These are phyloP conservation scores for Muntiacus muntjak DNA, from an alignment of 2,113 vertebrate genomes.

Conservation along the genomic window DNA sequence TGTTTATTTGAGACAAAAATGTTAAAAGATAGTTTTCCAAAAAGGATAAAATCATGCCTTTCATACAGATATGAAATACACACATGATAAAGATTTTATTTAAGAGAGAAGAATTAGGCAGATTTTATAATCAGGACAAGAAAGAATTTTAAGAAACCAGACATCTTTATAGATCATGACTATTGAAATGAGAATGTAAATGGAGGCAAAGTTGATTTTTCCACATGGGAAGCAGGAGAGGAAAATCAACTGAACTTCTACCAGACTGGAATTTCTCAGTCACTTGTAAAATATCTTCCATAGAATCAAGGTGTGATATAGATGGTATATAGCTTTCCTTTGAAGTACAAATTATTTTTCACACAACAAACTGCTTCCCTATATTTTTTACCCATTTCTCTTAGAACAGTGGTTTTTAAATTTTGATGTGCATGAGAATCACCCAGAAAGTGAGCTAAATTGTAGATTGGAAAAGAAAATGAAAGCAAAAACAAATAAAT, in stretches of 20 bases:
- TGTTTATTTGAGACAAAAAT: conserved; percentile 12
- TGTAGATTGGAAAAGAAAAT: neutral
- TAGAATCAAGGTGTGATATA: neutral
- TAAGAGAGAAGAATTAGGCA: neutral
- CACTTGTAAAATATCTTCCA: neutral
- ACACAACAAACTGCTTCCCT: neutral
- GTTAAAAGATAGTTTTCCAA: neutral
- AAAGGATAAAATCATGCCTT: neutral
- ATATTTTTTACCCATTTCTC: neutral
- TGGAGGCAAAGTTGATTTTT: neutral
- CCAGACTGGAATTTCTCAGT: neutral
- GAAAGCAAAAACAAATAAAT: neutral
- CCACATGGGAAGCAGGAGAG: neutral
- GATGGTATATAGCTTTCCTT: neutral
- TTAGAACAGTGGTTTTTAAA: neutral
- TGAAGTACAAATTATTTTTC: neutral
- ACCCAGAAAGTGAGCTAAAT: neutral
- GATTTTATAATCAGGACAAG: neutral
- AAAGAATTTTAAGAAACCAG: neutral
- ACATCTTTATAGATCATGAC: neutral
- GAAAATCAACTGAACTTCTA: neutral
- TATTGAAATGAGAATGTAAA: neutral
- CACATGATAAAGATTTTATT: neutral
- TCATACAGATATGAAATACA: neutral
- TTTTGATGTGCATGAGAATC: neutral